A percentile compares a stretch with the other conserved stretches of the same genome.
Conservation (phyloP, 2,888 invertebrate genomes). For the Ischnus inquisitorius region DNA sequence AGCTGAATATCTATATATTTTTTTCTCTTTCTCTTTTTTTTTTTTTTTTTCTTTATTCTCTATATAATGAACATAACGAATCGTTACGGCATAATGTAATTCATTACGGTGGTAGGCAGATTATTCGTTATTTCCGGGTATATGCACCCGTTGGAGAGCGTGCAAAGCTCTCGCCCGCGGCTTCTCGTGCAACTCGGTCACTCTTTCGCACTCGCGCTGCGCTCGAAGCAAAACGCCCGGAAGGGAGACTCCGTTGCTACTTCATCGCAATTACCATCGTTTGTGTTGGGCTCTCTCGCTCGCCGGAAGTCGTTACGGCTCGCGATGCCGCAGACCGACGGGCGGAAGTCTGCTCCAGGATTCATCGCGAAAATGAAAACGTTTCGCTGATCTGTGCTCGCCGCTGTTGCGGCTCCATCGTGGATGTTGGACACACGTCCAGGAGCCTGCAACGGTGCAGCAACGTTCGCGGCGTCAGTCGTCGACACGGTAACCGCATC, state of each 20-base stretch:
- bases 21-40: neutral
- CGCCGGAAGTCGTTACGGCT: slow-evolving; percentile 68
- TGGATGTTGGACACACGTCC: slow-evolving; percentile 6
- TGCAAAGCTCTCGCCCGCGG: neutral
- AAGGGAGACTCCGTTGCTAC: slow-evolving; percentile 45
- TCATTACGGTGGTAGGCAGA: slow-evolving; percentile 30
- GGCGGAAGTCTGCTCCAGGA: slow-evolving; percentile 64
- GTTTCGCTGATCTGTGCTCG: slow-evolving; percentile 48
- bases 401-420: neutral
- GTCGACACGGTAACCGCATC: neutral
- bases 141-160: slow-evolving; percentile 37
- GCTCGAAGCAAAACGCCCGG: slow-evolving; percentile 46
- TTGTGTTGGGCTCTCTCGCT: slow-evolving; percentile 58
- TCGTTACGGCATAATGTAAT: slow-evolving; percentile 37
- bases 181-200: slow-evolving; percentile 53
- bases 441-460: slow-evolving; percentile 4
- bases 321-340: slow-evolving; percentile 54
- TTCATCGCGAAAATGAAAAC: slow-evolving; percentile 67
- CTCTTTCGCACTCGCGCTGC: slow-evolving; percentile 34
- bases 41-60: neutral
- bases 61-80: slow-evolving; percentile 1
- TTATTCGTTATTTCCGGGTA: slow-evolving; percentile 61
- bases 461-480: neutral
- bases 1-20: neutral
- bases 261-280: slow-evolving; percentile 67